Conservation (phyloP, 2,797 vertebrate genomes). For the Phaenicophaeus curvirostris region DNA sequence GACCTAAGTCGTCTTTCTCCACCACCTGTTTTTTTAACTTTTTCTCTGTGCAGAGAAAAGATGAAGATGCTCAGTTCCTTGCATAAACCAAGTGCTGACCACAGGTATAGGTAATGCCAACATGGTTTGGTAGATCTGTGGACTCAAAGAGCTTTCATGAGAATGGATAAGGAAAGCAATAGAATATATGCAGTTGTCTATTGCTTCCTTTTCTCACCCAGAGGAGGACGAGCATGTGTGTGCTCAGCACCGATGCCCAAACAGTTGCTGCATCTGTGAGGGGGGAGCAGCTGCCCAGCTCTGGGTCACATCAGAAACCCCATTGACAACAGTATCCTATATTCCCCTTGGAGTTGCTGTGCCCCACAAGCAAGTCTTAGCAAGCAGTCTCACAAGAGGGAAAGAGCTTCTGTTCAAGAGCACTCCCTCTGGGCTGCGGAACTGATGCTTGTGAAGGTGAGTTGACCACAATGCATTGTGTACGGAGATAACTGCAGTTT, state of each 20-base stretch:
- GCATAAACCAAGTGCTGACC: not conserved
- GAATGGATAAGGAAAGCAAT: not conserved
- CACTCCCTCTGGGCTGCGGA: not conserved
- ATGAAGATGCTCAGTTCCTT: not conserved
- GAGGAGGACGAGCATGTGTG: not conserved
- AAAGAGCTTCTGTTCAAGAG: not conserved
- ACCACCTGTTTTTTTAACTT: not conserved
- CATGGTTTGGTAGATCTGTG: not conserved
- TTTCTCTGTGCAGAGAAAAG: not conserved
- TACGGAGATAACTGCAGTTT: not conserved
- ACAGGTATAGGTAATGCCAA: not conserved
- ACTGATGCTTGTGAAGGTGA: not conserved
- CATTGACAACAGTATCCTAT: not conserved
- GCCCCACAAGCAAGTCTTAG: rapidly evolving
- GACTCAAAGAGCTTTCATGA: not conserved
- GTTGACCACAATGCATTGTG: not conserved
- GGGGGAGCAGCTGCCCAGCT: not conserved
- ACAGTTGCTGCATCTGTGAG: not conserved
- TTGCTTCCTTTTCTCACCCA: not conserved
- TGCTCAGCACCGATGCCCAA: not conserved
- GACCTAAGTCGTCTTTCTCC: not conserved
- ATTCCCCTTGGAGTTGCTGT: too few species aligned
- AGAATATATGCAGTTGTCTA: not conserved
- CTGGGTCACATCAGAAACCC: not conserved
- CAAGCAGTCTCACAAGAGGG: not conserved